Base-by-base conservation (phyloP, 2,113 vertebrate species). In the Pangasianodon gigas region DNA sequence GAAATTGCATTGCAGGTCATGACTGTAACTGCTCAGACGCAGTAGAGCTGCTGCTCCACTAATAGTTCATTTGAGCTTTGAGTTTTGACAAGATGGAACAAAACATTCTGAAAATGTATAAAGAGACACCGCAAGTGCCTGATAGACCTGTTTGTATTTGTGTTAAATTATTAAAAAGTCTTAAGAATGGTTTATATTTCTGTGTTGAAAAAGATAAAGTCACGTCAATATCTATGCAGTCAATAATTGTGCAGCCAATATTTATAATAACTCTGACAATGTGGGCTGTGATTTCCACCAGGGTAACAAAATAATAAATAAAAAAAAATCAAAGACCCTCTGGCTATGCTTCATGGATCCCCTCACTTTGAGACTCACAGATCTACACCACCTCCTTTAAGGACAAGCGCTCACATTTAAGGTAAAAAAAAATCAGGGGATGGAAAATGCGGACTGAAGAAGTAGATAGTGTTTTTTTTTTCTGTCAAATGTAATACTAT, bases 51-150 rank as follows among this genome's bases (percentile, higher is more conserved):
- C 29, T n/a, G 75, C 26, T 37, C 51, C 69, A 21, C 80, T 85
- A 87, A 89, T 84, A 81, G 19, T 54, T 71, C 51, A 21, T 71
- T 67, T 26, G 69, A 88, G 81, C 51, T 85, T 88, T 88, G 9
- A 82, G 24, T 41, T 26, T 69, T 48, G 85, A 81, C 18, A 19
- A 80, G 86, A 86, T 52, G 60, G 81, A 83, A 51, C n/a, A 71
- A 24, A n/a, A 4, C 18, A 65, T 48, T 44, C 37, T 75, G 77
- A 82, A 89, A 60, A 74, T 84, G 16, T 82, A 65, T 85, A 81
- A 74, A 85, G 37, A 77, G 46, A 37, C 54, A 86, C 18, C 4
- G 60, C 37, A 52, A 37, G 58, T 51, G 79, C 29, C 58, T 87
- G 51, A 51, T n/a, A 41, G 69, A 84, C 44, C 48, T 58, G 29